phyloP scores from a whole-genome alignment of 2,888 invertebrate species.

The Oasisia sp. region DNA sequence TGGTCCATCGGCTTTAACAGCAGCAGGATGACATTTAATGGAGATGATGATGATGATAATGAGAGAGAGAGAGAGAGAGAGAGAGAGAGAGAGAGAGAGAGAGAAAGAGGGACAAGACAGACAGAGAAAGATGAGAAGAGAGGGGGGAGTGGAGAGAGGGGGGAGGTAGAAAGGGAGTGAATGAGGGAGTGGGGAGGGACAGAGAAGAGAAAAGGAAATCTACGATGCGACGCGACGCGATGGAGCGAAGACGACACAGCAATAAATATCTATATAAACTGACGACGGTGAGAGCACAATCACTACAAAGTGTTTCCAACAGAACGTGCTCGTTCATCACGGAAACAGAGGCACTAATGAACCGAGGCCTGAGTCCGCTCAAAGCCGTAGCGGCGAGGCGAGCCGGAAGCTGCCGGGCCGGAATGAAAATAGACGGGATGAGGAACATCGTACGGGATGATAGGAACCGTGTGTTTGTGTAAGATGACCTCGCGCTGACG shows the following conservation, averaged over 20 bases:
- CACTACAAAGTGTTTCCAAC: background rate
- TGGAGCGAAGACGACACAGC: too few species aligned
- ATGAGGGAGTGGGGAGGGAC: too few species aligned
- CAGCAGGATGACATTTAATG: background rate
- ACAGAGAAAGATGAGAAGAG: too few species aligned
- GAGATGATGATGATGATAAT: background rate
- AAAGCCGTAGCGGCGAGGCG: constrained; percentile 35
- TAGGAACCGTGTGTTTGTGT: background rate
- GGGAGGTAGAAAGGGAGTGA: too few species aligned
- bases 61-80: too few species aligned
- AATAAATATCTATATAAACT: too few species aligned
- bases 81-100: too few species aligned
- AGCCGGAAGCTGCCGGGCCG: constrained; percentile 35
- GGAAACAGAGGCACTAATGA: constrained; percentile 38
- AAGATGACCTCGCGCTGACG: background rate
- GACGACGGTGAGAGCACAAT: background rate
- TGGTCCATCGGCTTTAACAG: background rate
- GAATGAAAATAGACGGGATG: background rate
- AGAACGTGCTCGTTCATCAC: constrained; percentile 38
- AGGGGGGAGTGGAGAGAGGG: too few species aligned
- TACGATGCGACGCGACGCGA: too few species aligned
- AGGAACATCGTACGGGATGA: background rate
- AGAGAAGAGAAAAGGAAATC: too few species aligned
- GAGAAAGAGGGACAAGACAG: too few species aligned
- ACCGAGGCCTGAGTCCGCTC: constrained; percentile 31